Conservation (phyloP, 2,113 vertebrate species). For the Trematomus loennbergii region DNA sequence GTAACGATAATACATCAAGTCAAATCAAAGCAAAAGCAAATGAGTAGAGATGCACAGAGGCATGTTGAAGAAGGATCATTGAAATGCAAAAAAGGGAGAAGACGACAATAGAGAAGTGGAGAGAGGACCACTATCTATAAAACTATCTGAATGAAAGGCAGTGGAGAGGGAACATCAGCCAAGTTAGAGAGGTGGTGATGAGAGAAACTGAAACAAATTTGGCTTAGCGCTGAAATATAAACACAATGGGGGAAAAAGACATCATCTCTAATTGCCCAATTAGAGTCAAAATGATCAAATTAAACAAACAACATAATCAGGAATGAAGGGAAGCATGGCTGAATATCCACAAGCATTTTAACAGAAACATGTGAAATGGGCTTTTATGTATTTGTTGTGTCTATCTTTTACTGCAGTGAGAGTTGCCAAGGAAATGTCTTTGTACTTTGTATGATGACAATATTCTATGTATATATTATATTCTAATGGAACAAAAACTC, state of each 20-base stretch:
- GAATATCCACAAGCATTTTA: neutral
- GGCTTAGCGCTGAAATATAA: neutral
- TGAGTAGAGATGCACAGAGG: neutral
- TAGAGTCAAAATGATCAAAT: neutral
- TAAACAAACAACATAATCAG: conserved; percentile 4
- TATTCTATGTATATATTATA: too few relatives aligned
- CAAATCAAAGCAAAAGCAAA: neutral
- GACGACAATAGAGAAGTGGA: too few relatives aligned
- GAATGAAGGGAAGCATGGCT: neutral
- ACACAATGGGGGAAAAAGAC: neutral
- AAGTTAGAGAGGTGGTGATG: neutral
- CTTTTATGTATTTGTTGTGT: too few relatives aligned
- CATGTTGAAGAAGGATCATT: neutral
- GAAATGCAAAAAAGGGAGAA: neutral
- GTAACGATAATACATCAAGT: too few relatives aligned
- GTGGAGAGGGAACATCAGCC: neutral
- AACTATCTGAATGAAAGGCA: neutral
- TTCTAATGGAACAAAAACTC: too few relatives aligned
- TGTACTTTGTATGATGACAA: too few relatives aligned
- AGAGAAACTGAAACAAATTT: neutral
- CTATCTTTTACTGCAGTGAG: too few relatives aligned
- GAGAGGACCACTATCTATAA: neutral
- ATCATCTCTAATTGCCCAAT: conserved; percentile 11
- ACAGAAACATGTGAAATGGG: too few relatives aligned
- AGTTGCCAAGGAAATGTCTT: too few relatives aligned